Evolutionary conservation across 2,888 invertebrate genomes (phyloP), one percentile per base, ranked within the genome.

Genomic region (Dinocampus coccinellae): DNA sequence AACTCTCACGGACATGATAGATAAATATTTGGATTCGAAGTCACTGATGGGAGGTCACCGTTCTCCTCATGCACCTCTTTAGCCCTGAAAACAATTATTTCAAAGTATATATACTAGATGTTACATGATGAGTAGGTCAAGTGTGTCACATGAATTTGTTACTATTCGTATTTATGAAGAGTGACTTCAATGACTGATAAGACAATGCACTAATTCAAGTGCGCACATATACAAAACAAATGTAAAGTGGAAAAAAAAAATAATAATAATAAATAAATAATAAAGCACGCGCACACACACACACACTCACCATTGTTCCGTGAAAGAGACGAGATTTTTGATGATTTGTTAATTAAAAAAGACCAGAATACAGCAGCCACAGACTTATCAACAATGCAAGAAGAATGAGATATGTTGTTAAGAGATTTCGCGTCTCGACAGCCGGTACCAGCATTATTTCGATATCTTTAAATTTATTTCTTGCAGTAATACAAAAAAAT

Each of bases 331-430:
- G 22, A 24, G 42, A 24, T 13, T 36, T 36, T 39, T 57, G 16
- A 60, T 42, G 29, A 58, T 29, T 2, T 26, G 20, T 75, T 76
- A 6, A 63, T 84, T 87, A 88, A 75, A 87, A 86, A 68, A 92
- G 80, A 73, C 92, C 92, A 24, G 92, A 90, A 86, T 93, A 93
- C 74, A 93, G 89, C 52, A 92, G 87, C 91, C 92, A 93, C 65
- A 93, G 89, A 70, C 91, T 90, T 80, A 92, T 89, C 69, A 93
- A 88, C 52, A 93, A 89, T 55, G 92, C 88, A 80, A 92, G 90
- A 85, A 93, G 88, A 85, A 93, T 93, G 80, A 92, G 87, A 84
- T 93, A 93, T 78, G 93, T 93, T 83, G 92, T 92, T 82, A 93
- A 89, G 76, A 93, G 90, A 86, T 90, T 93, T 75, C 90, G 90